A percentile compares a stretch with the other conserved stretches of the same genome.
Evolutionary conservation across 2,797 vertebrate species (phyloP).

Genomic region (Ptychobarbus kaznakovi): DNA sequence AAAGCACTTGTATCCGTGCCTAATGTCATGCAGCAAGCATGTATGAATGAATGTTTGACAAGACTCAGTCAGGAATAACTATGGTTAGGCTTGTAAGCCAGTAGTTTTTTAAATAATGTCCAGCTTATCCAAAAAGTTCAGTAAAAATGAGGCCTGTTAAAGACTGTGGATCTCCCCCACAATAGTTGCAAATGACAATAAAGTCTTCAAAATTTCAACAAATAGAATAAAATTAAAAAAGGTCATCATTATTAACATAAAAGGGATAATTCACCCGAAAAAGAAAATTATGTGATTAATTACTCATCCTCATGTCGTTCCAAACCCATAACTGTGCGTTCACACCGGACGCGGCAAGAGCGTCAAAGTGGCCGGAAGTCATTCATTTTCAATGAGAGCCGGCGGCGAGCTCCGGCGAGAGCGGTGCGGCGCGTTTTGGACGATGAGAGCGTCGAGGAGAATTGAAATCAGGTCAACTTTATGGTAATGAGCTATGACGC

Average conservation of each 20-base stretch:
- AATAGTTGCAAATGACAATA: not conserved
- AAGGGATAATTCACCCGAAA: not conserved
- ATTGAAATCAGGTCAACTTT: too few relatives aligned
- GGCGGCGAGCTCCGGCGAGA: too few relatives aligned
- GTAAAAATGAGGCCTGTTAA: conserved; percentile 2
- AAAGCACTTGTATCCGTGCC: conserved; percentile 21
- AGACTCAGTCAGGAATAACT: not conserved
- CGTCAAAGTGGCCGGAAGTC: too few relatives aligned
- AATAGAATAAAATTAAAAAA: not conserved
- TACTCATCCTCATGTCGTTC: not conserved
- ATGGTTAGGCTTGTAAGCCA: conserved; percentile 1
- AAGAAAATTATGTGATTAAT: not conserved
- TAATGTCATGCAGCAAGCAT: conserved; percentile 5
- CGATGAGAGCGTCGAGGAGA: too few relatives aligned
- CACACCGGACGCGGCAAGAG: too few relatives aligned
- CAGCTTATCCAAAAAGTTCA: not conserved
- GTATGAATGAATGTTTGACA: conserved; percentile 5
- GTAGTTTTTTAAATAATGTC: not conserved
- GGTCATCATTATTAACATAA: not conserved
- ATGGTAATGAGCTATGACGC: too few relatives aligned
- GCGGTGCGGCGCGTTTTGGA: too few relatives aligned
- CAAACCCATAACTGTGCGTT: too few relatives aligned
- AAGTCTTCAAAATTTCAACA: not conserved
- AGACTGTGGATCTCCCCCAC: too few relatives aligned
- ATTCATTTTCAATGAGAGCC: too few relatives aligned